These are phyloP conservation scores for Anseranas semipalmata DNA, from an alignment of 2,113 vertebrate species.

Conservation along the genomic window DNA sequence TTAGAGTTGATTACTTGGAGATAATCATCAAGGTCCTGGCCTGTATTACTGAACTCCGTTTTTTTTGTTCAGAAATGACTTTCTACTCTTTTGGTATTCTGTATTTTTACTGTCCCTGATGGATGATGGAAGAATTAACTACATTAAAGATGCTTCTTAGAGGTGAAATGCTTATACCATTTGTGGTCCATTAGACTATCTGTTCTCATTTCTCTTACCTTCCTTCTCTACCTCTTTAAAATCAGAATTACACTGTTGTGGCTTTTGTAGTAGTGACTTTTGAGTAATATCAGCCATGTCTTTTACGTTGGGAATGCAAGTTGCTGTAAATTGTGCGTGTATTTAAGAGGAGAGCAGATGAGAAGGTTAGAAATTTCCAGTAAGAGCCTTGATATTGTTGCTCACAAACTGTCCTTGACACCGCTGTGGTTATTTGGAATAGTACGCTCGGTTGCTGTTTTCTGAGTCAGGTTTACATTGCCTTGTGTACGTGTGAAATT, in stretches of 20 bases:
- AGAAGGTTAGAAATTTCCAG: neutral
- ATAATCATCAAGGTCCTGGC: neutral
- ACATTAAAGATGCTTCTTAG: neutral
- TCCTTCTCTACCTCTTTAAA: neutral
- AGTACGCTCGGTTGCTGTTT: no score
- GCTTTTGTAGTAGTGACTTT: neutral
- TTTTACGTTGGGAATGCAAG: neutral
- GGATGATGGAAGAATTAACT: neutral
- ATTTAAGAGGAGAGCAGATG: neutral
- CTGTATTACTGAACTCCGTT: neutral
- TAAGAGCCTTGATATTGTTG: neutral
- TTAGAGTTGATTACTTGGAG: neutral
- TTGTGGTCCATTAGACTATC: neutral
- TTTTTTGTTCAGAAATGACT: neutral
- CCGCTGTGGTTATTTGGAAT: neutral
- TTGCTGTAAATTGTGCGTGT: neutral
- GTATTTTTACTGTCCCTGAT: neutral
- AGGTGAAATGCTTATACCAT: neutral
- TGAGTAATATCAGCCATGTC: neutral
- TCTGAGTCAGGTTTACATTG: neutral
- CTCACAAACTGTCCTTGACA: neutral
- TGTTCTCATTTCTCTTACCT: neutral
- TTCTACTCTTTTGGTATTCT: neutral
- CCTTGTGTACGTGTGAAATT: neutral
- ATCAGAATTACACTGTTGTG: neutral